These are phyloP conservation scores for Isichthys henryi DNA, from an alignment of 2,113 vertebrate species.

Conservation along the genomic window DNA sequence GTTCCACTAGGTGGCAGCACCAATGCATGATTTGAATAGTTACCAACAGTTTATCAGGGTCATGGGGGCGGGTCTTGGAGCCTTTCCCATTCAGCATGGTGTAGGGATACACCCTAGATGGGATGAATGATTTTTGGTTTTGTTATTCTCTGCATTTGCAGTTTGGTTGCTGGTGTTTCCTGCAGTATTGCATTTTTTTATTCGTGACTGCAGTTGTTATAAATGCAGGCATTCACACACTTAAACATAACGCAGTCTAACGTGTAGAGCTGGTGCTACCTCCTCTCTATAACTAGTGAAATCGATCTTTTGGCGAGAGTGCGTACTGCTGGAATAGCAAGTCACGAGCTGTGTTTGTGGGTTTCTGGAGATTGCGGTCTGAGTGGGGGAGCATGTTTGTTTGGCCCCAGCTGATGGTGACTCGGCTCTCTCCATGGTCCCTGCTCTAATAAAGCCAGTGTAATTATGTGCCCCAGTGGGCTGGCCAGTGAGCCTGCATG, in stretches of 20 bases:
- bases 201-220: neutral
- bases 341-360: neutral
- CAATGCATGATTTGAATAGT: neutral
- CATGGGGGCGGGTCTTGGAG: neutral
- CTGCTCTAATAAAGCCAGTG: neutral
- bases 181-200: neutral
- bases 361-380: neutral
- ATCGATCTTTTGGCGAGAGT: neutral
- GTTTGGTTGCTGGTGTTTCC: neutral
- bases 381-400: neutral
- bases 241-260: neutral
- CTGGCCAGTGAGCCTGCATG: neutral
- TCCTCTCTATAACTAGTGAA: neutral
- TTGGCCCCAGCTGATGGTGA: neutral
- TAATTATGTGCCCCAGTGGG: neutral
- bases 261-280: neutral
- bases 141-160: neutral
- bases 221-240: neutral
- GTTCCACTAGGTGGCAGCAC: slow-evolving; percentile 18
- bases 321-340: neutral
- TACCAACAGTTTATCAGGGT: neutral
- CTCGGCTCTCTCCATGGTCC: neutral
- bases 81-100: neutral
- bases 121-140: neutral
- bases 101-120: neutral